Base-by-base conservation (phyloP, 1,140 invertebrate species). In the Plodia interpunctella region DNA sequence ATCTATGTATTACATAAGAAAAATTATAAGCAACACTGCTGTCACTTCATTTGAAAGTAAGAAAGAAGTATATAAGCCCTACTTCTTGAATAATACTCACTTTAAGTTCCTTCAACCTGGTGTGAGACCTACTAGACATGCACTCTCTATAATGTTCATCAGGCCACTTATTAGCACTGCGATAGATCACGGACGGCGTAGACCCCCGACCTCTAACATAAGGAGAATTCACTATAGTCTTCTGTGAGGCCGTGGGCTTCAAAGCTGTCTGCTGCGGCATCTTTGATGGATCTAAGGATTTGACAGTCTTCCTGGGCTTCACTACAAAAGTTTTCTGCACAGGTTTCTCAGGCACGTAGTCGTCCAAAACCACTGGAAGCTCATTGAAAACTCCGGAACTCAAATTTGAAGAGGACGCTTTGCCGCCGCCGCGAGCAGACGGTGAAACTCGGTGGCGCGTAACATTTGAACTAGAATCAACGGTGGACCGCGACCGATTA, bases 61-160 rank as follows among this genome's bases (percentile, higher is more conserved):
- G n/a, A n/a, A n/a, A n/a, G n/a, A n/a, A n/a, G n/a, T n/a, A n/a
- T n/a, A n/a, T n/a, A n/a, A n/a, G n/a, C n/a, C n/a, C n/a, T n/a
- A n/a, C n/a, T n/a, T n/a, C n/a, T n/a, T n/a, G 21, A 25, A 25
- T 25, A 3, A 25, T 25, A 44, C 38, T 67, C 62, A 87, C 86
- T 72, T 86, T 85, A 56, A 88, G 71, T 49, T 88, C 78, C 53
- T 78, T 80, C 18, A 87, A 55, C 62, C 63, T 74, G 50, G 76
- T 70, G 60, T 85, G 85, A 20, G 85, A 85, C 19, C 79, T 76
- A 57, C 83, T 88, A 5, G 80, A 81, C 38, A 62, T 66, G 68
- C 80, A 83, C 13, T 79, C 67, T 30, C 73, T 74, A 5, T 77
- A 20, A 49, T 80, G 76, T 15, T 59, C 25, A 38, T 79, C 70